Percentiles rank a stretch among this genome's conserved stretches.
Conservation (phyloP, 2,888 invertebrate genomes). For the Oligia latruncula region DNA sequence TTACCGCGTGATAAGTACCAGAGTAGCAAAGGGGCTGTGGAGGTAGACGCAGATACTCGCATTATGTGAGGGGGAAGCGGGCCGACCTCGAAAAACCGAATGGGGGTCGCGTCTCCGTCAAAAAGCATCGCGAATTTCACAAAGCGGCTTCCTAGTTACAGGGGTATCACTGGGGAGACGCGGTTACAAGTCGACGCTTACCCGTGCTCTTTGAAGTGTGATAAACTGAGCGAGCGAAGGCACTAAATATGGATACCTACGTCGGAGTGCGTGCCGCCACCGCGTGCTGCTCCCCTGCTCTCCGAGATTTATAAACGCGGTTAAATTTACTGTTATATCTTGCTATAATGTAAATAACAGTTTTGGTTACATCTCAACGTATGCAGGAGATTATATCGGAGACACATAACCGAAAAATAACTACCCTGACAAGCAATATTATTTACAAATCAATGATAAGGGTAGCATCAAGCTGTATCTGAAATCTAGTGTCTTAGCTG, state of each 20-base stretch:
- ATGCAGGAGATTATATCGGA: slow-evolving; percentile 27
- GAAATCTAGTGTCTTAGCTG: not conserved
- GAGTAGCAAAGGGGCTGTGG: slow-evolving; percentile 68
- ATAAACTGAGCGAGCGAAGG: slow-evolving; percentile 82
- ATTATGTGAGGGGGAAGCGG: slow-evolving; percentile 78
- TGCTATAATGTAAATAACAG: slow-evolving; percentile 62
- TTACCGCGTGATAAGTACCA: slow-evolving; percentile 73
- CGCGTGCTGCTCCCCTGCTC: slow-evolving; percentile 74
- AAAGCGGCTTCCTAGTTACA: slow-evolving; percentile 87
- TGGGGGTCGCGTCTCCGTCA: slow-evolving; percentile 82
- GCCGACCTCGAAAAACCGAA: slow-evolving; percentile 88
- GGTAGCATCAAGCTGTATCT: not conserved
- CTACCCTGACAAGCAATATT: not conserved
- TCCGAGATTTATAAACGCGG: slow-evolving; percentile 77
- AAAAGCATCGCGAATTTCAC: slow-evolving; percentile 88
- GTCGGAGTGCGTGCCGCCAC: slow-evolving; percentile 77
- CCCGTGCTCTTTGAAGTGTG: slow-evolving; percentile 87
- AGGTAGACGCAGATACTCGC: slow-evolving; percentile 72
- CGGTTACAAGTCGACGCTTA: slow-evolving; percentile 83
- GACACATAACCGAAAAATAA: slow-evolving; percentile 1
- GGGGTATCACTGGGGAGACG: slow-evolving; percentile 80
- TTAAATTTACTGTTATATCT: slow-evolving; percentile 73
- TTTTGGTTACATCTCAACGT: slow-evolving; percentile 44
- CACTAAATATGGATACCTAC: slow-evolving; percentile 82
- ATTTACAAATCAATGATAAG: not conserved